Conservation (phyloP, 2,113 vertebrate species). For the Ceyx margarethae region DNA sequence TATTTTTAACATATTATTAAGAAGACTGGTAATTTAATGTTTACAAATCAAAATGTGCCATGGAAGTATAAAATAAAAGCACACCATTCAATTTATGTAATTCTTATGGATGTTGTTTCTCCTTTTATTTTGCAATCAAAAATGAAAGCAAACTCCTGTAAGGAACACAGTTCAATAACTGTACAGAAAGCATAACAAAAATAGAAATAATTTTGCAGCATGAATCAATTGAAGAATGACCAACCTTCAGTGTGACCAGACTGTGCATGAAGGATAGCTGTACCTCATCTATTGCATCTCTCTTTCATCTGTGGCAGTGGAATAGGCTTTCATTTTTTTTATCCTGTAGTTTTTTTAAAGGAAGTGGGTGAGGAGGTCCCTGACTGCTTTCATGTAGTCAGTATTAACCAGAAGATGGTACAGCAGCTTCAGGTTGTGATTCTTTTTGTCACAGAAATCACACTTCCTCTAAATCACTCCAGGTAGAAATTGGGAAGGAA, state of each 20-base stretch:
- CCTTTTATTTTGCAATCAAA: neutral
- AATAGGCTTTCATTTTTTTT: neutral
- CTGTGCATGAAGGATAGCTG: neutral
- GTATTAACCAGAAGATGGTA: neutral
- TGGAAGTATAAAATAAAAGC: conserved; percentile 66
- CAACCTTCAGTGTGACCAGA: rapidly evolving
- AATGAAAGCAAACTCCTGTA: neutral
- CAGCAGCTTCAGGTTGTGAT: neutral
- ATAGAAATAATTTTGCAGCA: neutral
- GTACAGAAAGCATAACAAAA: neutral
- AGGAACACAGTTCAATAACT: neutral
- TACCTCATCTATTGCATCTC: neutral
- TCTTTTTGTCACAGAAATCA: neutral
- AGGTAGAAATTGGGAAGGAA: neutral
- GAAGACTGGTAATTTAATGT: conserved; percentile 20
- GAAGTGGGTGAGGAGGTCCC: neutral
- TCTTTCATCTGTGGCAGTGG: neutral
- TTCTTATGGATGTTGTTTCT: neutral
- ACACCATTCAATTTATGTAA: neutral
- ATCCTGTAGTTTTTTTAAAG: neutral
- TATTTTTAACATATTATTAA: conserved; percentile 41
- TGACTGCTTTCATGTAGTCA: neutral
- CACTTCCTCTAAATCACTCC: neutral
- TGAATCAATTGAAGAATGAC: neutral
- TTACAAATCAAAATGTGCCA: conserved; percentile 49